A percentile compares a stretch with the other conserved stretches of the same genome.
Evolutionary conservation across 2,113 vertebrate species (phyloP).

Genomic region (Pangasianodon gigas): DNA sequence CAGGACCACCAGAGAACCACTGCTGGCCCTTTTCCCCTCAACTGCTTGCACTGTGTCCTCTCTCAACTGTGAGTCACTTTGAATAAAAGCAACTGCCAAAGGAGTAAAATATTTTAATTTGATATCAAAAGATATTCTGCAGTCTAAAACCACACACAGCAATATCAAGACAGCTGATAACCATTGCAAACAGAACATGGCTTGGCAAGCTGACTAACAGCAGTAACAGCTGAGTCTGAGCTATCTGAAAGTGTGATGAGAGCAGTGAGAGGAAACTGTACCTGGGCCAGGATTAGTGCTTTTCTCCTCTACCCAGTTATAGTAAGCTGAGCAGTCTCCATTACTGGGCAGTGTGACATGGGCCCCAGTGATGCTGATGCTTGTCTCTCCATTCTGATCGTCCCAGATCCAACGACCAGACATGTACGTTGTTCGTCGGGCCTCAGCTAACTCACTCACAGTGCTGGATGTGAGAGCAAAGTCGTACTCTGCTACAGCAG

Average conservation of each 20-base stretch:
- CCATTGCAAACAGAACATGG: neutral
- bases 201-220: neutral
- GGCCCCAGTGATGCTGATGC: constrained; percentile 90
- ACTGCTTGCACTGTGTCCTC: neutral
- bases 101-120: neutral
- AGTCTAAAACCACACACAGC: neutral
- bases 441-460: constrained; percentile 93
- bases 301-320: constrained; percentile 90
- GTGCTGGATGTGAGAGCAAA: constrained; percentile 91
- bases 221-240: neutral
- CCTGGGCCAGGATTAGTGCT: constrained; percentile 89
- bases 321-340: constrained; percentile 95
- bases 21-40: too few relatives aligned
- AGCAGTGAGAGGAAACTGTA: constrained; percentile 56
- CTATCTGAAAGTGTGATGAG: neutral
- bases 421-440: constrained; percentile 92
- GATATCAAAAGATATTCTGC: neutral
- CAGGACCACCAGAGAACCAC: neutral
- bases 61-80: neutral
- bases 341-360: constrained; percentile 91
- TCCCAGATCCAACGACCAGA: constrained; percentile 97
- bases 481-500: constrained; percentile 81
- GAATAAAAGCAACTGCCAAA: neutral
- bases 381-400: constrained; percentile 95
- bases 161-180: neutral